Percentiles rank a stretch among this genome's conserved stretches.
These are phyloP conservation scores for Hiodon alosoides DNA, from an alignment of 2,113 vertebrate species.

Conservation along the genomic window DNA sequence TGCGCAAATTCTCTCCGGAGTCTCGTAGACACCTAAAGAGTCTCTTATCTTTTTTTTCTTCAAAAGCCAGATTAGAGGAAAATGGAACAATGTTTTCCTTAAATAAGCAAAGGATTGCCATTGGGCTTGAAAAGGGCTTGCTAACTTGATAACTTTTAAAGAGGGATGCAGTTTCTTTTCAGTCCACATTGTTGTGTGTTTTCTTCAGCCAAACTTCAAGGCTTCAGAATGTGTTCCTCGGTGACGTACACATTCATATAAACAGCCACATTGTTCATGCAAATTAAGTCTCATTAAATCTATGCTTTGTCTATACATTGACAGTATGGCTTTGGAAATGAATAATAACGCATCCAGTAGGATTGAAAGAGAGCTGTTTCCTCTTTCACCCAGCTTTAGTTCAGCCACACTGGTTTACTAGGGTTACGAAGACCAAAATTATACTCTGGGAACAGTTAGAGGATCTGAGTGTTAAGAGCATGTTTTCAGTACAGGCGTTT, in stretches of 20 bases:
- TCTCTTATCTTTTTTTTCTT: background rate
- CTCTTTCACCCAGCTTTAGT: too few species aligned
- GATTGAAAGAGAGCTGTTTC: too few species aligned
- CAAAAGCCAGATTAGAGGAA: background rate
- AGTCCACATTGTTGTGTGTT: background rate
- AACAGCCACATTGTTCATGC: background rate
- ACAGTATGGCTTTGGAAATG: background rate
- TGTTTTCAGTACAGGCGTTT: background rate
- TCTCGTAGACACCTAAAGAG: background rate
- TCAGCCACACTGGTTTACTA: too few species aligned
- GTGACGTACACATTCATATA: background rate
- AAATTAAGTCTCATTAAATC: background rate
- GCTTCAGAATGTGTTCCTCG: background rate
- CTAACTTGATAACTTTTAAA: background rate
- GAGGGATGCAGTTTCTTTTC: background rate
- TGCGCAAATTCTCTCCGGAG: background rate
- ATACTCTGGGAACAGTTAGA: too few species aligned
- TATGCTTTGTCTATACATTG: too few species aligned
- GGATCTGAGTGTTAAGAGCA: too few species aligned
- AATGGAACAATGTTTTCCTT: background rate
- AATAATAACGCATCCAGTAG: background rate
- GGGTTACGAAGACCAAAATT: too few species aligned
- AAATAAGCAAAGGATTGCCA: background rate
- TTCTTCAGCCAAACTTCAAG: background rate
- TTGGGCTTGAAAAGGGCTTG: constrained; percentile 13